Evolutionary conservation across 2,113 vertebrate species (phyloP).

Genomic region (Thalassarche chlororhynchos): DNA sequence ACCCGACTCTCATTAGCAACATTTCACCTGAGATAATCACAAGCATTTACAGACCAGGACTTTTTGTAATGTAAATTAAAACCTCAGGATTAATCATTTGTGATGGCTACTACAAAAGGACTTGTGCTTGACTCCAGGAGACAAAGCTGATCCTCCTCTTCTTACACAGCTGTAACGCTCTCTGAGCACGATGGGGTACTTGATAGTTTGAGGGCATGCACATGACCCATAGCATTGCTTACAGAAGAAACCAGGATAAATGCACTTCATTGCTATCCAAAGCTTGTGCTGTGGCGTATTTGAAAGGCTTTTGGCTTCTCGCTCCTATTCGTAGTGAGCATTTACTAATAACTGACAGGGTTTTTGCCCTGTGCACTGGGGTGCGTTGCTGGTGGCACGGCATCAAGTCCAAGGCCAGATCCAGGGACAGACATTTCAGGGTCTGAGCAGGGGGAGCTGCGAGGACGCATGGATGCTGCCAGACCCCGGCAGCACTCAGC

Average conservation of each 20-base stretch:
- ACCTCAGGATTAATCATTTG: background rate
- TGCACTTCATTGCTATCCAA: background rate
- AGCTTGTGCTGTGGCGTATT: fast-evolving
- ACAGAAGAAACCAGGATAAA: background rate
- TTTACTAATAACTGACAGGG: background rate
- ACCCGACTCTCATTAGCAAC: background rate
- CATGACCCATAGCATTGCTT: background rate
- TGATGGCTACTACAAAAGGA: background rate
- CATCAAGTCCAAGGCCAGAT: background rate
- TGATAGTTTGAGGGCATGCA: background rate
- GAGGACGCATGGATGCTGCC: background rate
- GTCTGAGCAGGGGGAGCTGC: background rate
- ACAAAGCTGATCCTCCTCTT: background rate
- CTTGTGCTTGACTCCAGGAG: background rate
- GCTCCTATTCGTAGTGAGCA: background rate
- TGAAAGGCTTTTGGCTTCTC: background rate
- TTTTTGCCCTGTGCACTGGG: background rate
- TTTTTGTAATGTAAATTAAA: background rate
- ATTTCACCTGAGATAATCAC: background rate
- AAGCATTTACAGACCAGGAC: background rate
- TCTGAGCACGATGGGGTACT: background rate
- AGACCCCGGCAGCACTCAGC: too few species aligned
- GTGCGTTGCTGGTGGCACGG: fast-evolving
- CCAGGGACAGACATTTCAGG: background rate
- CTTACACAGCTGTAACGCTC: background rate